Evolutionary conservation across 2,888 invertebrate species (phyloP), one percentile per base, ranked within the genome.

Genomic region (Chrysolina americana): DNA sequence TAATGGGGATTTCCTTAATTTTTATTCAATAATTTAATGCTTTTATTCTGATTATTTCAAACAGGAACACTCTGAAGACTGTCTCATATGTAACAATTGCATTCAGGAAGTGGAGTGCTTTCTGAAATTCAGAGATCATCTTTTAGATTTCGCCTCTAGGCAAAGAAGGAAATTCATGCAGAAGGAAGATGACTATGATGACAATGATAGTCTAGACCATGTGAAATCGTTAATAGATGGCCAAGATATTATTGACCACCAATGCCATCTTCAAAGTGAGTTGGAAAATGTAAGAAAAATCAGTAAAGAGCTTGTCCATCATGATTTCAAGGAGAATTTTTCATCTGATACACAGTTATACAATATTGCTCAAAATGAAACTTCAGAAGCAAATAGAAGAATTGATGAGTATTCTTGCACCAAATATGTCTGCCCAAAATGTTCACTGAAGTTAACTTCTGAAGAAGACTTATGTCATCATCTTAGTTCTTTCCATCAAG

Each of bases 31-130:
- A 2, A 23, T 17, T 4, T 47, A 10, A 5, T 0, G 23, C 48
- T 23, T 15, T 44, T 15, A 48, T 47, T 65, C 10, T 15, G 2
- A 15, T 56, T 66, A 17, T 48, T 47, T 65, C 13, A 70, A 78
- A 64, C 66, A 82, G 81, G 74, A 74, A 68, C 81, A 80, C 80
- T 48, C 71, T 19, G 72, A 76, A 10, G 53, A 59, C 23, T 78
- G 76, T 23, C 41, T 71, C 4, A 76, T 82, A 53, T 82, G 81
- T 63, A 15, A 44, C 21, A 44, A 73, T 65, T 82, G 81, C 77
- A 69, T 70, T 48, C n/a, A 56, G 23, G 71, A 74, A 28, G 50
- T 82, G 62, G 68, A 80, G 17, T 66, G 41, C 63, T 77, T 76
- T 1, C 73, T 75, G 50, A 71, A 75, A 53, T 82, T 82, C 65